Base-by-base conservation (phyloP, 2,888 invertebrate genomes). In the Biston betularia region DNA sequence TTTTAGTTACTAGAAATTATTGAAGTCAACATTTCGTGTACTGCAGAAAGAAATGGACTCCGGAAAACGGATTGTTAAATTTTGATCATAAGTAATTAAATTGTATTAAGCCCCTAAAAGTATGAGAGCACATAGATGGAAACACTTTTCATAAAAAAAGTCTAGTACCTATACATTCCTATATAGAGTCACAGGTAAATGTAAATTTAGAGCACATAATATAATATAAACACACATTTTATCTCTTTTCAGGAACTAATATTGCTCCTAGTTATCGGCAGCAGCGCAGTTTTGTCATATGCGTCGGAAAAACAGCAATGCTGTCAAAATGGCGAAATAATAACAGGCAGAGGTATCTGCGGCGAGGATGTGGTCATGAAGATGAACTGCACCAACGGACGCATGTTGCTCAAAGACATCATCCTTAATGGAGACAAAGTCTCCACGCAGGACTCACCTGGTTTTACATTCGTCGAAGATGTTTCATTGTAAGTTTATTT, bases 401-500 rank as follows among this genome's bases (percentile, higher is more conserved):
- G 84, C 1, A 82, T 91, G 83, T 76, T 92, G 0, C 83, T 93
- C 0, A 84, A 74, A 46, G 87, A 93, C 34, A 77, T 90, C 12
- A 76, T 89, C 35, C 60, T 92, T 0, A 78, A 79, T 0, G 92
- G 89, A 1, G 79, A 85, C 63, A 90, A 89, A 70, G 79, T 93
- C 1, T 87, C 88, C 24, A 92, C 93, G 0, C 69, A 75, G 44
- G 93, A 93, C 65, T 71, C 90, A 0, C 90, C 92, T 0, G 77
- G 74, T 9, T 90, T 79, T 62, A 76, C 88, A 2, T 89, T 91
- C 61, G 89, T 84, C 7, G 88, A 90, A 69, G 89, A 93, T 70
- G 87, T 91, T 9, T 74, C 70, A 4, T 76, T 83, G 93, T 93
- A 58, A 71, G 75, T 71, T 48, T n/a, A 15, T 10, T 53, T 5